Evolutionary conservation across 2,113 vertebrate genomes (phyloP), one percentile per base, ranked within the genome.

Genomic region (Pseudopipra pipra): DNA sequence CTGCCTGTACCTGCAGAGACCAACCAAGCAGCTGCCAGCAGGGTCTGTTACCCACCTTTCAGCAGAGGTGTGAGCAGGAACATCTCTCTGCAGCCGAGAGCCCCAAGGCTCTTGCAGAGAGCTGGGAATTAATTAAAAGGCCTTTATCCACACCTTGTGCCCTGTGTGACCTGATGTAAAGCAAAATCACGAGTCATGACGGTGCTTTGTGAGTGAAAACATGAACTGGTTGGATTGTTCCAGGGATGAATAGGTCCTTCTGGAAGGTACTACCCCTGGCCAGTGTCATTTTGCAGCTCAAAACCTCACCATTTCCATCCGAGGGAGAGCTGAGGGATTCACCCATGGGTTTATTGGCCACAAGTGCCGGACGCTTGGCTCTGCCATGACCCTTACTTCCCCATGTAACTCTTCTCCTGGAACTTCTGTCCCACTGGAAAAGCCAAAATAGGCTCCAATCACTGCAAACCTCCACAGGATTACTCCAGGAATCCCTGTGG

Each of bases 121-220:
- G 9, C 46, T 61, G 22, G 16, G 54, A 35, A 12, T 61, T 41
- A 41, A 55, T 14, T 15, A 23, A 23, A 63, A 62, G 35, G 5
- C 35, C 28, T 68, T 47, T 49, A 56, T 33, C 15, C 6, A 4
- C 27, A 41, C 10, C 68, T 37, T 0, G 0, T 37, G 35, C 28
- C 28, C 35, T 9, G 3, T 5, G 49, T 43, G 75, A 74, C 28
- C 22, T n/a, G 46, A 12, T 31, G 52, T 12, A 44, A 55, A 76
- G 43, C 43, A 58, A 76, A 92, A 49, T 19, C 44, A 23, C 1
- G 3, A 59, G 74, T 15, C 15, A 23, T 9, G 24, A 14, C 2
- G 6, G 39, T 63, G 49, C 43, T 76, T 49, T 49, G 28, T 9
- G 5, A 37, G 28, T 88, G 51, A 19, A 87, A 73, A 41, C 7